Evolutionary conservation across 2,113 vertebrate genomes (phyloP).

Genomic region (Melanostigma gelatinosum): DNA sequence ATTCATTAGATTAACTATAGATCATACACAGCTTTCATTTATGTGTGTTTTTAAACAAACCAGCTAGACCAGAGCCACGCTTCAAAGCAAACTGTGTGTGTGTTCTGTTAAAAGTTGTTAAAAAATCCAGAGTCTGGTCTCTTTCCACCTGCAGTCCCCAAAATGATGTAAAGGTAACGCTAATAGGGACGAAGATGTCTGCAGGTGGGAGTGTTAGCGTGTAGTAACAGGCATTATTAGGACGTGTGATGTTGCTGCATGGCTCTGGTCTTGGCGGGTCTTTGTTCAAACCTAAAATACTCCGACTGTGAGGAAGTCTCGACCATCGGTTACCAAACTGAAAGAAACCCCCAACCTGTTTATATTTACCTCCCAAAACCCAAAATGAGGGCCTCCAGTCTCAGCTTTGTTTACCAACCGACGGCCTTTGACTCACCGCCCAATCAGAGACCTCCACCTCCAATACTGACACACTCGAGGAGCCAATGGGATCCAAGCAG

Average conservation of each 20-base stretch:
- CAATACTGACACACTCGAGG: slow-evolving; percentile 70
- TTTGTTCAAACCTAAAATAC: slow-evolving; percentile 40
- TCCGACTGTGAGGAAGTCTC: slow-evolving; percentile 14
- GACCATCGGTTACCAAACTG: slow-evolving; percentile 23
- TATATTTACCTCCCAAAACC: neutral
- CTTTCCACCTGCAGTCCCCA: neutral
- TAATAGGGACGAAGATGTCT: rapidly evolving
- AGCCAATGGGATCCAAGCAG: slow-evolving; percentile 65
- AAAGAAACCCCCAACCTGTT: too few relatives aligned
- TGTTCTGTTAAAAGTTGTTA: slow-evolving; percentile 19
- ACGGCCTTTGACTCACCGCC: slow-evolving; percentile 36
- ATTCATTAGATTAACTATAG: slow-evolving; percentile 45
- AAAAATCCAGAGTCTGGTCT: neutral
- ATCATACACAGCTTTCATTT: slow-evolving; percentile 44
- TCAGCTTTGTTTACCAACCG: slow-evolving; percentile 12
- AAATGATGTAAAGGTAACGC: neutral
- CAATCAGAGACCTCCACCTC: slow-evolving; percentile 69
- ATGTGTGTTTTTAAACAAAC: neutral
- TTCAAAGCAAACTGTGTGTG: neutral
- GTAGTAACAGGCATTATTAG: neutral
- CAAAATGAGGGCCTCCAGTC: neutral
- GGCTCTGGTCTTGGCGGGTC: slow-evolving; percentile 29
- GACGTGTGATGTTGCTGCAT: neutral
- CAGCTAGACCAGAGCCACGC: slow-evolving; percentile 37
- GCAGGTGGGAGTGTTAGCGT: slow-evolving; percentile 1